Conservation (phyloP, 2,797 vertebrate genomes). For the Cygnus olor region DNA sequence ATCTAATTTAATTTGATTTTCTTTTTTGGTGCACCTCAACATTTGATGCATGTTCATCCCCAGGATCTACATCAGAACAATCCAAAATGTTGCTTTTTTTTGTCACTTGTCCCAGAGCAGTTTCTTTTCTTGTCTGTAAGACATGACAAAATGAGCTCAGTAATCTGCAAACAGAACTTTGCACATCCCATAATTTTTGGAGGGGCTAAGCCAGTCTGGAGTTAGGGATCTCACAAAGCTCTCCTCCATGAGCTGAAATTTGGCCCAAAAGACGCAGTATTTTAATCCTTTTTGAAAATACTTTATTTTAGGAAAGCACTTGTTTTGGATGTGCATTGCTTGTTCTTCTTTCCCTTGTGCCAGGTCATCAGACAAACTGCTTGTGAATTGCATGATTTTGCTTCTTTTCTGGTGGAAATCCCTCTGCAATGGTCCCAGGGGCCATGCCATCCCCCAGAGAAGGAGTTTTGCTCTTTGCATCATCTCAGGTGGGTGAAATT, state of each 20-base stretch:
- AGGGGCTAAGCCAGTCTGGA: not conserved
- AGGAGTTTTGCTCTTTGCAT: not conserved
- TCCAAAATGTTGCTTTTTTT: not conserved
- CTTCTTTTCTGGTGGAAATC: not conserved
- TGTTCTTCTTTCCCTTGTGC: not conserved
- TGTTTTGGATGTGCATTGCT: not conserved
- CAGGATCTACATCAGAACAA: not conserved
- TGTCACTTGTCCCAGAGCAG: fast-evolving
- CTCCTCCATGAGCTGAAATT: not conserved
- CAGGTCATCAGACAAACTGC: not conserved
- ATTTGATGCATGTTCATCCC: not conserved
- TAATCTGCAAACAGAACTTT: not conserved
- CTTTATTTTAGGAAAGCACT: not conserved
- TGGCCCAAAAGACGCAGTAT: not conserved
- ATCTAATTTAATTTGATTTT: not conserved
- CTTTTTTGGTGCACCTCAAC: not conserved
- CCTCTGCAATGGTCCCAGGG: not conserved
- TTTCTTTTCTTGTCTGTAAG: not conserved
- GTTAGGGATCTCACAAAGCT: not conserved
- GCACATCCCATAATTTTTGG: not conserved
- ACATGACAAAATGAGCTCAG: not conserved
- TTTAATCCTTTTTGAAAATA: not conserved
- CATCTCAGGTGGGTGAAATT: not conserved
- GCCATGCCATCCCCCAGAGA: fast-evolving
- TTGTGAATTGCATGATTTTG: not conserved